These are phyloP conservation scores for Acrobeloides nanus DNA, from an alignment of 2,888 invertebrate genomes.

Conservation along the genomic window DNA sequence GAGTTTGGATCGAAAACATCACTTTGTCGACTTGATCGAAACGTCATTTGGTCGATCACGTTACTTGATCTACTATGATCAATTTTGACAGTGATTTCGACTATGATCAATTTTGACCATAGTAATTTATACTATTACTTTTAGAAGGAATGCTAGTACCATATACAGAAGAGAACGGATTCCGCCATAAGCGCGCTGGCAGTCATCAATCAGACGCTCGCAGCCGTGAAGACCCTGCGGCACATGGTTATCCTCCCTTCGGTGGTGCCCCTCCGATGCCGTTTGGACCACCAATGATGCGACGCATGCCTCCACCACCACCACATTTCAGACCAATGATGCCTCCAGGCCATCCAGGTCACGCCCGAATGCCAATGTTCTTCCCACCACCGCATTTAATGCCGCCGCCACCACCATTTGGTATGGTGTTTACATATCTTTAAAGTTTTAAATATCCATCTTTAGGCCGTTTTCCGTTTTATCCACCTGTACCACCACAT, in stretches of 20 bases:
- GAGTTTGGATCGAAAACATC: neutral
- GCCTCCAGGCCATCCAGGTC: constrained; percentile 17
- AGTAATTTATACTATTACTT: neutral
- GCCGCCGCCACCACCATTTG: too few relatives aligned
- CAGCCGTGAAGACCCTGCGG: neutral
- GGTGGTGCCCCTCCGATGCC: constrained; percentile 20
- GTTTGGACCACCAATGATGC: constrained; percentile 19
- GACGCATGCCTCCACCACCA: constrained; percentile 14
- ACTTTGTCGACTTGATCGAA: neutral
- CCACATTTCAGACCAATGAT: constrained; percentile 22
- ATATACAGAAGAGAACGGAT: constrained; percentile 2
- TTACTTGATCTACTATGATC: too few relatives aligned
- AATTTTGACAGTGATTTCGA: too few relatives aligned
- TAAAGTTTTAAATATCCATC: too few relatives aligned
- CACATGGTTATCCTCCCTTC: too few relatives aligned
- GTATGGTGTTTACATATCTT: too few relatives aligned
- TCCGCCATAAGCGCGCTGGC: constrained; percentile 5
- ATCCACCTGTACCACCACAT: too few relatives aligned
- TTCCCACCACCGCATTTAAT: too few relatives aligned
- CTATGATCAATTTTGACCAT: too few relatives aligned
- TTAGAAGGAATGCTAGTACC: constrained; percentile 12
- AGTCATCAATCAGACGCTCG: constrained; percentile 14
- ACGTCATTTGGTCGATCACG: too few relatives aligned
- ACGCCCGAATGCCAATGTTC: too few relatives aligned
- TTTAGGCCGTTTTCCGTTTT: too few relatives aligned